Conservation (phyloP, 2,797 vertebrate species). For the Hoplostethus mediterraneus region DNA sequence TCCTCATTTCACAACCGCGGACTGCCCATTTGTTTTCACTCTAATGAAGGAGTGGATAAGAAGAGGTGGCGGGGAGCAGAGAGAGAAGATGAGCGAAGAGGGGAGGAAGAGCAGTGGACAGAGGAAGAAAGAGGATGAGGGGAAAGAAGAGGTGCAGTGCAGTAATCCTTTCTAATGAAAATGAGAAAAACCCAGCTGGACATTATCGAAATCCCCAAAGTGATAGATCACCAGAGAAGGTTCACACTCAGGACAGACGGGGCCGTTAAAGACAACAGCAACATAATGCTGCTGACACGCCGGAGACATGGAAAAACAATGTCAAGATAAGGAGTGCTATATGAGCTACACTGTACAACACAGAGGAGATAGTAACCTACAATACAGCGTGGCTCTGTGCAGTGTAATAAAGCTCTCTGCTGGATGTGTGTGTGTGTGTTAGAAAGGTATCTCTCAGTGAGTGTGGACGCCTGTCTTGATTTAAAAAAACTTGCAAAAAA, state of each 20-base stretch:
- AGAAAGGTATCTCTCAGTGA: conserved; percentile 3
- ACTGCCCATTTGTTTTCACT: conserved; percentile 77
- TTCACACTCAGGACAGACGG: conserved; percentile 47
- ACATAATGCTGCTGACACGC: conserved; percentile 45
- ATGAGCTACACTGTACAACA: conserved; percentile 26
- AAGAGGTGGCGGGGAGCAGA: conserved; percentile 1
- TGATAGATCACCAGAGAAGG: conserved; percentile 60
- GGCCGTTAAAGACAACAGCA: conserved; percentile 52
- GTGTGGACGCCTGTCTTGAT: conserved; percentile 26
- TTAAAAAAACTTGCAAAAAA: neutral
- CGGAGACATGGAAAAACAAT: conserved; percentile 56
- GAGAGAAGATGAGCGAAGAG: neutral
- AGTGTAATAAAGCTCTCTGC: conserved; percentile 34
- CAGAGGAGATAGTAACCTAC: neutral
- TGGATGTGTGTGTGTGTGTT: neutral
- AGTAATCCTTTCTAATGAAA: conserved; percentile 63
- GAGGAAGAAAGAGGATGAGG: neutral
- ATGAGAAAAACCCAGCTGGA: conserved; percentile 42
- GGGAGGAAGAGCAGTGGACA: neutral
- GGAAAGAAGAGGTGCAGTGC: conserved; percentile 9
- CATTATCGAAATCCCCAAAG: conserved; percentile 64
- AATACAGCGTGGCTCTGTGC: conserved; percentile 12
- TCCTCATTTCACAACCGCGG: conserved; percentile 59
- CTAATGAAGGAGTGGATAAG: conserved; percentile 77
- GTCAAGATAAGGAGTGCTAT: conserved; percentile 42